Evolutionary conservation across 2,888 invertebrate genomes (phyloP).

Genomic region (Iphiclides podalirius): DNA sequence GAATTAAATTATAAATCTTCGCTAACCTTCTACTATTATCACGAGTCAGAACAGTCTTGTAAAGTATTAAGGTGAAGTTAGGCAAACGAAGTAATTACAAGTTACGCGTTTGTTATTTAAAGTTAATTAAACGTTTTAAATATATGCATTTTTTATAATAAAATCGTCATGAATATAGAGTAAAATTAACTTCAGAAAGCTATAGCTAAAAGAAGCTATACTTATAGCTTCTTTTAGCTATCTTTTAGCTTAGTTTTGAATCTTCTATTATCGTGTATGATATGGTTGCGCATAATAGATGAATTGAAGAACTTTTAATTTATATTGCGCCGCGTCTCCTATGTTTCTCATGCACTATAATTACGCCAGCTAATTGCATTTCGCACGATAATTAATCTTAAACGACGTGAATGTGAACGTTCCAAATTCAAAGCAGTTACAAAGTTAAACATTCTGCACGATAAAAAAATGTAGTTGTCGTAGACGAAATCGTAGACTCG

Average conservation of each 20-base stretch:
- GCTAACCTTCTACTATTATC: not conserved
- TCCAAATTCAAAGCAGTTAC: not conserved
- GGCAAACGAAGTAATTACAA: not conserved
- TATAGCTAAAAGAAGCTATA: too few species aligned
- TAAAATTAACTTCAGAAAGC: too few species aligned
- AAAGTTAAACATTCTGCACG: not conserved
- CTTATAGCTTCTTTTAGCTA: too few species aligned
- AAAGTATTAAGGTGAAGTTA: not conserved
- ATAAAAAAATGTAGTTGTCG: not conserved
- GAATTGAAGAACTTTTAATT: too few species aligned
- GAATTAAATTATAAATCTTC: not conserved
- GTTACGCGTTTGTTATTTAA: not conserved
- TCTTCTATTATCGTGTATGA: too few species aligned
- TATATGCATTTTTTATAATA: too few species aligned
- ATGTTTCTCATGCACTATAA: conserved; percentile 12
- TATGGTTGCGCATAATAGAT: too few species aligned
- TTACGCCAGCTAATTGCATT: conserved; percentile 16
- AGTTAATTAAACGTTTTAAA: not conserved
- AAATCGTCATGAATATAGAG: too few species aligned
- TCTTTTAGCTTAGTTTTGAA: too few species aligned
- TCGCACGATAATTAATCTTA: conserved; percentile 8
- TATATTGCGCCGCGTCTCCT: not conserved
- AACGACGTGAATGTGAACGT: not conserved
- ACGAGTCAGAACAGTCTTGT: not conserved
- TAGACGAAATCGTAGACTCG: not conserved